Evolutionary conservation across 2,113 vertebrate species (phyloP).

Genomic region (Xenus cinereus): DNA sequence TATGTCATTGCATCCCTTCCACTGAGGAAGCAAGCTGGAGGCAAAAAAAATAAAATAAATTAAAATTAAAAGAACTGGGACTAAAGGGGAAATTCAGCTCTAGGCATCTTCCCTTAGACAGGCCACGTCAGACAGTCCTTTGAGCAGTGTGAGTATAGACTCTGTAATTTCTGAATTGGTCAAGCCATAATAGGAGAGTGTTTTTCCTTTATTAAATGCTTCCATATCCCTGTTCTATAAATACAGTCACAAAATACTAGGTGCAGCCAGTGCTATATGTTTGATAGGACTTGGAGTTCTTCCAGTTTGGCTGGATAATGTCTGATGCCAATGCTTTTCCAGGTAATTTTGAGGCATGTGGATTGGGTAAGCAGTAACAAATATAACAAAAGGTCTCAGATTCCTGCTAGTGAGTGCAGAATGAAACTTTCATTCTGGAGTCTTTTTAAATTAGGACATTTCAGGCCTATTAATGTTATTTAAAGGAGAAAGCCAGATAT

Average conservation of each 20-base stretch:
- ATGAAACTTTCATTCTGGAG: neutral
- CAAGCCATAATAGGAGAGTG: neutral
- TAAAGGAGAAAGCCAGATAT: neutral
- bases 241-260: neutral
- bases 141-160: neutral
- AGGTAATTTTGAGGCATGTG: neutral
- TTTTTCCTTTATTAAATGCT: neutral
- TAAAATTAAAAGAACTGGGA: neutral
- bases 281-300: neutral
- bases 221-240: slow-evolving; percentile 1
- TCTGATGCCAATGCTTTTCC: neutral
- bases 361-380: neutral
- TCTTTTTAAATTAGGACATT: neutral
- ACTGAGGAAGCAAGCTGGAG: neutral
- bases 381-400: neutral
- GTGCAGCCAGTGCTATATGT: neutral
- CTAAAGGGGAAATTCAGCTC: neutral
- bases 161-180: neutral
- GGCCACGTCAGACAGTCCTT: neutral
- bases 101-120: neutral
- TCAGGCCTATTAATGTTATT: neutral
- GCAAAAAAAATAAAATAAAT: neutral
- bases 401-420: neutral
- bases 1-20: neutral
- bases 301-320: neutral